These are phyloP conservation scores for Ailuropoda melanoleuca DNA, from an alignment of 2,113 vertebrate genomes.

Conservation along the genomic window DNA sequence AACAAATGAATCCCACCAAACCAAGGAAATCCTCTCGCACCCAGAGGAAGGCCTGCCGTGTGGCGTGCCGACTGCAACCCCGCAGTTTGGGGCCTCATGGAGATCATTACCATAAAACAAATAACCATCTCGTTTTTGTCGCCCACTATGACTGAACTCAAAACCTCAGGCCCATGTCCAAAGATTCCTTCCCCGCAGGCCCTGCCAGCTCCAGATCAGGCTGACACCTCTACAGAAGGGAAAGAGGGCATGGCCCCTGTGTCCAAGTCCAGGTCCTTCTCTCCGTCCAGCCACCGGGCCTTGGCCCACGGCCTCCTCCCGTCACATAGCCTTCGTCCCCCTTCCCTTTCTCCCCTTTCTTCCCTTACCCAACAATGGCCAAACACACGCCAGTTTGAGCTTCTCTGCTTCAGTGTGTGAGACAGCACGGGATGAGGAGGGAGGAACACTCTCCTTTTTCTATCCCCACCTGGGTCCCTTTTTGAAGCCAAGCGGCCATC, in stretches of 20 bases:
- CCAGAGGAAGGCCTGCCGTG: slow-evolving; percentile 70
- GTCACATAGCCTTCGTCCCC: background rate
- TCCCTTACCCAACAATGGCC: background rate
- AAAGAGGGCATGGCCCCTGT: background rate
- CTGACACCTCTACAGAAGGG: background rate
- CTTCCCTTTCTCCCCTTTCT: background rate
- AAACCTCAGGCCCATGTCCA: slow-evolving; percentile 39
- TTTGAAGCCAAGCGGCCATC: background rate
- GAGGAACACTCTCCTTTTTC: background rate
- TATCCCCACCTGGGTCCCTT: background rate
- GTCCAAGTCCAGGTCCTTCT: background rate
- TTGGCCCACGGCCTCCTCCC: background rate
- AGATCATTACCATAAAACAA: slow-evolving; percentile 76
- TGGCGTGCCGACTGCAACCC: slow-evolving; percentile 20
- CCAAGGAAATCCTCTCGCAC: slow-evolving; percentile 69
- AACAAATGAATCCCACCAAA: slow-evolving; percentile 75
- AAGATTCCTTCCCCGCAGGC: slow-evolving; percentile 54
- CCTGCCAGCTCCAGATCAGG: background rate
- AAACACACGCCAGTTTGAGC: too few relatives aligned
- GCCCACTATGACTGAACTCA: slow-evolving; percentile 61
- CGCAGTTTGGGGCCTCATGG: background rate
- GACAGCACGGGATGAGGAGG: background rate
- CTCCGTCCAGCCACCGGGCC: background rate
- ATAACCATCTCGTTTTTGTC: slow-evolving; percentile 63
- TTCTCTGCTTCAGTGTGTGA: background rate